Base-by-base conservation (phyloP, 2,797 vertebrate species). In the Spizella passerina region DNA sequence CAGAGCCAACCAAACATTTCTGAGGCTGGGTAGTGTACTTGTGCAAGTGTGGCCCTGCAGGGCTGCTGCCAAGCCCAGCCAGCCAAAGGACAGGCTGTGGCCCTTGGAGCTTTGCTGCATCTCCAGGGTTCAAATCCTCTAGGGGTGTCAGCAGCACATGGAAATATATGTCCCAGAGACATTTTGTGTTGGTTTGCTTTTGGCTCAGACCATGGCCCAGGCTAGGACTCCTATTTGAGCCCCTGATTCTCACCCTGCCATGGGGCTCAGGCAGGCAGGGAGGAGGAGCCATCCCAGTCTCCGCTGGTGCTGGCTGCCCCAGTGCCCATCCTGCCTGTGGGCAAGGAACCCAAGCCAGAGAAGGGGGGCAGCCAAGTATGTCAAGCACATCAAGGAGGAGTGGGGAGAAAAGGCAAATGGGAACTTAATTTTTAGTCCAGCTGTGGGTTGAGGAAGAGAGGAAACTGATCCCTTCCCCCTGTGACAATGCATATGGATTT, bases 81-180 rank as follows among this genome's bases (percentile, higher is more conserved):
- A 69, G 43, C 9, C 3, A 1, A 53, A 79, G 59, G 11, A 21
- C 7, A 68, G n/a, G 2, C 14, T 22, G 53, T 36, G 55, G 10
- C 34, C 46, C 11, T 9, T n/a, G 26, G 55, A 21, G 5, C 27
- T 59, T 18, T 0, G 0, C 36, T 59, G n/a, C 6, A 3, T 46
- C 30, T 43, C 23, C 23, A 19, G 19, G 34, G 11, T 11, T 79
- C 32, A 71, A 59, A 63, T 38, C 44, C 30, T 55, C 17, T 44
- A 50, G 22, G 5, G 4, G 2, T 50, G 18, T 36, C 16, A 3
- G 32, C 30, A 86, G 32, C 55, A 56, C 2, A 1, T 56, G 55
- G 55, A 34, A 34, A 56, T 56, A 30, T 8, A 43, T 1, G 2
- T 16, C 41, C n/a, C 8, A 3, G 16, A 9, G 26, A 39, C 47